phyloP scores from a whole-genome alignment of 2,888 invertebrate genomes.

The Apodemia mormo region DNA sequence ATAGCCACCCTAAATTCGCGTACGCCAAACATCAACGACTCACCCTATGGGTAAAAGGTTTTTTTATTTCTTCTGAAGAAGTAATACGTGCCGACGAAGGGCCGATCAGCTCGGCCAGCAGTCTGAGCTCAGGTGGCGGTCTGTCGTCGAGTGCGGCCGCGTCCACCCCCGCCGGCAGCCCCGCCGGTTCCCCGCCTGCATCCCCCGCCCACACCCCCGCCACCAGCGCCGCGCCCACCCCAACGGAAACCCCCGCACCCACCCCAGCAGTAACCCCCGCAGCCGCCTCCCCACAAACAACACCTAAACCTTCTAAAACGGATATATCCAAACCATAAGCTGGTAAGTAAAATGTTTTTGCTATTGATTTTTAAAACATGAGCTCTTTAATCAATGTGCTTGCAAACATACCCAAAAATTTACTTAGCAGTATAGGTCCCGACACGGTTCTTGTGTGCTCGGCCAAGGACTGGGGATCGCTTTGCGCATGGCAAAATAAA shows the following conservation, averaged over 20 bases:
- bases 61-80: constrained; percentile 9
- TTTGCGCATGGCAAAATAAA: too few relatives aligned
- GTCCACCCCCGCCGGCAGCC: background rate
- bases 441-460: too few relatives aligned
- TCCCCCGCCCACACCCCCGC: background rate
- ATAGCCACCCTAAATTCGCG: background rate
- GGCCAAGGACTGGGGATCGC: too few relatives aligned
- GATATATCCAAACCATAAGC: constrained; percentile 28
- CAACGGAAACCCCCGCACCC: constrained; percentile 15
- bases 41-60: background rate
- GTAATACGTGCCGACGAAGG: background rate
- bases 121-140: background rate
- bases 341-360: background rate
- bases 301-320: constrained; percentile 28
- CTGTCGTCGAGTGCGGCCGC: background rate
- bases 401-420: too few relatives aligned
- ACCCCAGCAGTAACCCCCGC: background rate
- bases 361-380: too few relatives aligned
- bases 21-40: background rate
- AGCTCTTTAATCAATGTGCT: too few relatives aligned
- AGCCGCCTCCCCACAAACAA: constrained; percentile 27
- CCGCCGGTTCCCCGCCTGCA: background rate
- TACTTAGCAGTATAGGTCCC: too few relatives aligned
- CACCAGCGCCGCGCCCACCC: constrained; percentile 8
- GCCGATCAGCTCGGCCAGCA: background rate